Base-by-base conservation (phyloP, 2,797 vertebrate genomes). In the Vultur gryphus region DNA sequence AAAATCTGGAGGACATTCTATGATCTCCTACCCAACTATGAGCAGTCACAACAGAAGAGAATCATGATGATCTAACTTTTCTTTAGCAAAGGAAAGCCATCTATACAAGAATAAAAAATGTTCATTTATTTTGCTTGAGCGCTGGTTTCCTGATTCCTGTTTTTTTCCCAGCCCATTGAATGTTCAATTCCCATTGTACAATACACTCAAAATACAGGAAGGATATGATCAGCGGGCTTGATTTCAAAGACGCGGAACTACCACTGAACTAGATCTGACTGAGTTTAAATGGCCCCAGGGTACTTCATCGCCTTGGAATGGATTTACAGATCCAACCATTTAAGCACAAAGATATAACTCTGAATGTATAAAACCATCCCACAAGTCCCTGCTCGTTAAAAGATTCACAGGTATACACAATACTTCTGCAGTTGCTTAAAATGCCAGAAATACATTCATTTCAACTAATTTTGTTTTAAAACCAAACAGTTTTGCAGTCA, bases 101-200 rank as follows among this genome's bases (percentile, higher is more conserved):
- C 81, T 65, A 80, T 18, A 59, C 15, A 92, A 82, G 78, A 91
- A 95, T 57, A 41, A 87, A 89, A 93, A 76, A 52, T 16, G 65
- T 84, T 80, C 64, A 77, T 93, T 94, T 88, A 67, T 93, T 95
- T 96, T 49, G 9, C n/a, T 92, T 89, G 51, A 90, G 73, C 35
- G 35, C 83, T 84, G 59, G 85, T 92, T 95, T 97, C 97, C 95
- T 87, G 96, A 90, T 90, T 95, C 91, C 88, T 95, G 93, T 51
- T 91, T 96, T 93, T 95, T 79, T n/a, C 71, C 86, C 90, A 96
- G 77, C 16, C 78, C 86, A 90, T 71, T 95, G 88, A 94, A 92
- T 77, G 86, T 85, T 90, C 84, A 93, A 85, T 70, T 90, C 71
- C 84, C 81, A 85, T 52, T 87, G 61, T 75, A 97, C 71, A 95